Evolutionary conservation across 1,140 invertebrate species (phyloP), one percentile per base, ranked within the genome.

Genomic region (Lordiphosa stackelbergi): DNA sequence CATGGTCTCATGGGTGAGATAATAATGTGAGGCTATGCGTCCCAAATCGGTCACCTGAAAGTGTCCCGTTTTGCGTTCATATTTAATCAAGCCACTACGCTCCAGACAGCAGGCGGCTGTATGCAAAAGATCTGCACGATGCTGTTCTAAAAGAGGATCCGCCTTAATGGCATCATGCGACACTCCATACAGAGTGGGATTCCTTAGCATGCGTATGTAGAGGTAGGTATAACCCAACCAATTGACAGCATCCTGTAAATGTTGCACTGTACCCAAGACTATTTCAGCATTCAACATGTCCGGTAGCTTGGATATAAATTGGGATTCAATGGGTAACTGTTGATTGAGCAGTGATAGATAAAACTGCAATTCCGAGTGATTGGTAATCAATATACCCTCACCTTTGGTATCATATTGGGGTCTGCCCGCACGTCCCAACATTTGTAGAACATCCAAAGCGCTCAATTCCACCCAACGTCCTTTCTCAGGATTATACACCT

Each of bases 361-460:
- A 88, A 98, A 99, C 83, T 99, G 98, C 4, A 99, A 90, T 89
- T 99, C 98, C 70, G 95, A 97, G 88, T 99, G 98, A 88, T 99
- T 99, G 0, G 98, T 99, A 31, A 99, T 98, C 10, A 99, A 91
- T 70, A 99, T 99, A 85, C 98, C 98, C 89, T 99, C 97, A 62
- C 98, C 98, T 89, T 98, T 98, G 0, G 95, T 97, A 78, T 99
- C 98, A 89, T 99, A 99, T 88, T 99, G 98, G 5, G 98, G 98
- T 43, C 98, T 91, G 73, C 98, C 98, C 49, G 98, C 98, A 85
- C 98, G 90, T 64, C 98, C 98, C 77, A 99, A 89, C 98, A 99
- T 99, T 89, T 98, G 98, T 55, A 99, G 90, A 6, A 99, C 97
- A 91, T 99, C 98, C 19, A 99, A 89, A 34, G 97, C 96, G 43